phyloP scores from a whole-genome alignment of 2,113 vertebrate species.

The Chloebia gouldiae region DNA sequence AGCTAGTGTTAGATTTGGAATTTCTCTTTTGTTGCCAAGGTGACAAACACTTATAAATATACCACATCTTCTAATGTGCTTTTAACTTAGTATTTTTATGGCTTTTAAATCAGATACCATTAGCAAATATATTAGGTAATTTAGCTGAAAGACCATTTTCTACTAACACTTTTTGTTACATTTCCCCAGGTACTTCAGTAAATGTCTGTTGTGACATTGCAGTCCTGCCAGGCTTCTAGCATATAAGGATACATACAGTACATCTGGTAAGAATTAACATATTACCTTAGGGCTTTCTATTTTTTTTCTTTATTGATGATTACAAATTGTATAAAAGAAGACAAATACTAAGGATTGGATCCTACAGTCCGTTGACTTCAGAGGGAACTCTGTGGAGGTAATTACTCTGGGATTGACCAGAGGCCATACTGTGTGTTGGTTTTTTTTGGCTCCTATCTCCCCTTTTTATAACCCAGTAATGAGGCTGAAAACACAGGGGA shows the following conservation, averaged over 20 bases:
- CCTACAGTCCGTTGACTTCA: not conserved
- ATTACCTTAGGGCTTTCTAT: slow-evolving; percentile 63
- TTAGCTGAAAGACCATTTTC: slow-evolving; percentile 85
- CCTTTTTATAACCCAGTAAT: slow-evolving; percentile 25
- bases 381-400: not conserved
- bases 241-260: slow-evolving; percentile 64
- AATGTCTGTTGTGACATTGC: slow-evolving; percentile 83
- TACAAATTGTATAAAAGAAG: slow-evolving; percentile 50
- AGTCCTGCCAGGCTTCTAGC: slow-evolving; percentile 73
- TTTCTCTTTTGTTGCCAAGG: slow-evolving; percentile 83
- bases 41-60: slow-evolving; percentile 87
- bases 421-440: not conserved
- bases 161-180: slow-evolving; percentile 80
- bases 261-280: slow-evolving; percentile 76
- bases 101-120: slow-evolving; percentile 88
- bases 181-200: slow-evolving; percentile 80
- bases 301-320: slow-evolving; percentile 71
- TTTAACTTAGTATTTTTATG: slow-evolving; percentile 87
- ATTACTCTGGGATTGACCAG: not conserved
- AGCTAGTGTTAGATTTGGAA: slow-evolving; percentile 78
- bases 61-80: slow-evolving; percentile 83
- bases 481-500: slow-evolving; percentile 12
- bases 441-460: slow-evolving; percentile 36
- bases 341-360: slow-evolving; percentile 53
- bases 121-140: slow-evolving; percentile 88